Base-by-base conservation (phyloP, 2,888 invertebrate genomes). In the Cinara cedri region DNA sequence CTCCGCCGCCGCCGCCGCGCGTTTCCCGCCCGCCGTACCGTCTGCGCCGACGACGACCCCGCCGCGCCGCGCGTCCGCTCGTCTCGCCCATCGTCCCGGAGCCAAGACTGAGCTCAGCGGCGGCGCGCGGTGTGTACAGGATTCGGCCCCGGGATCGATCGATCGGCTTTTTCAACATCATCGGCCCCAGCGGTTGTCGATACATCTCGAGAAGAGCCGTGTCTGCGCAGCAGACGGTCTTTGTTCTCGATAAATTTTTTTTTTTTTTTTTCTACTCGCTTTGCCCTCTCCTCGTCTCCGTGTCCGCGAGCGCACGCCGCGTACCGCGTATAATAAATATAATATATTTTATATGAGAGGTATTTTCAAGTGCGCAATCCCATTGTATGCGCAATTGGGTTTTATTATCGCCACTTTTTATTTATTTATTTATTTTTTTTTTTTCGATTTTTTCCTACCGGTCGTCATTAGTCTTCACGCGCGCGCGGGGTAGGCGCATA, bases 361-460 rank as follows among this genome's bases (percentile, higher is more conserved):
- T 78, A 78, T 78, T 70, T 78, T 70, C 51, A 70, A 62, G 49
- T 51, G 78, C 42, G 51, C n/a, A 57, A 51, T 70, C 78, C 78
- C 78, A 78, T 78, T 78, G 78, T 78, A 78, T 78, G 78, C 78
- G 70, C 78, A 70, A 78, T 78, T 70, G 68, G 66, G 62, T 76
- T 66, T 76, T 76, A 76, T 76, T 76, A 68, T 68, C 76, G 57
- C 46, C 55, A 46, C 54, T 55, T 65, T 76, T 42, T 55, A 14
- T 21, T 6, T 57, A 3, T 10, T 11, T 57, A 21, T 57, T 1
- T 19, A 1, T 60, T 49, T 62, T 44, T 72, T 55, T 70, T 70
- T 71, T 57, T 63, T 65, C 34, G 74, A n/a, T n/a, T n/a, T n/a
- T n/a, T n/a, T n/a, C n/a, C n/a, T n/a, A n/a, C 19, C 54, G 74